Conservation (phyloP, 2,797 vertebrate genomes). For the Helostoma temminkii region DNA sequence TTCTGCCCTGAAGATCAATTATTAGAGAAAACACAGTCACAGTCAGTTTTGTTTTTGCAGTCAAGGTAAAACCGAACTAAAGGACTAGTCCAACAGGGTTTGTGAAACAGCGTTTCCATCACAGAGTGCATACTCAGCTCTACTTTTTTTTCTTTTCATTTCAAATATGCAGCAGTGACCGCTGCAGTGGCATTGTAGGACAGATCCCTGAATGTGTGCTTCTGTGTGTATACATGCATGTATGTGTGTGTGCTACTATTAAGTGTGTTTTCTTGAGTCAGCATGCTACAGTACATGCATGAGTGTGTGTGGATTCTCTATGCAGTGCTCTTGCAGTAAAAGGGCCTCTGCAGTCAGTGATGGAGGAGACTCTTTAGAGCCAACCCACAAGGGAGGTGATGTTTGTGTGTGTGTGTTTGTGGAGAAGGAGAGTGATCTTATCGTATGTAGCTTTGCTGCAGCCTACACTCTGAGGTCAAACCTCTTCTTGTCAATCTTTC, state of each 20-base stretch:
- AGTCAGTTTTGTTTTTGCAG: slow-evolving; percentile 34
- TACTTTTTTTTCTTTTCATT: slow-evolving; percentile 42
- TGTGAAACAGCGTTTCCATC: slow-evolving; percentile 33
- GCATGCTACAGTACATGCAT: slow-evolving; percentile 46
- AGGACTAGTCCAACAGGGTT: slow-evolving; percentile 23
- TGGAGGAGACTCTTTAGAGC: slow-evolving; percentile 80
- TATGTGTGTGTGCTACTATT: slow-evolving; percentile 11
- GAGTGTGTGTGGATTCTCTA: slow-evolving; percentile 35
- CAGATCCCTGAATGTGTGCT: slow-evolving; percentile 25
- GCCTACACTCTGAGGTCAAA: slow-evolving; percentile 71
- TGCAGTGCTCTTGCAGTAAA: slow-evolving; percentile 70
- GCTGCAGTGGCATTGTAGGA: slow-evolving; percentile 52
- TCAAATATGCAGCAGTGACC: slow-evolving; percentile 61
- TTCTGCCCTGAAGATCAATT: not conserved
- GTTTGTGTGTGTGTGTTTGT: slow-evolving; percentile 30
- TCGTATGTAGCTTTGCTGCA: slow-evolving; percentile 72
- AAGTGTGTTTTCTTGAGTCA: slow-evolving; percentile 58
- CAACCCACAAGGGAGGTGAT: slow-evolving; percentile 69
- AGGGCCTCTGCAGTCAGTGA: slow-evolving; percentile 76
- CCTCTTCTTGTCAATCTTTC: slow-evolving; percentile 63
- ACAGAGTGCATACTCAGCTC: slow-evolving; percentile 63
- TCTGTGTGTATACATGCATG: not conserved
- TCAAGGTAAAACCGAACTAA: slow-evolving; percentile 37
- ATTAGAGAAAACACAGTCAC: slow-evolving; percentile 2
- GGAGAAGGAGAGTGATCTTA: slow-evolving; percentile 58